Evolutionary conservation across 2,797 vertebrate species (phyloP).

Genomic region (Falco novaeseelandiae): DNA sequence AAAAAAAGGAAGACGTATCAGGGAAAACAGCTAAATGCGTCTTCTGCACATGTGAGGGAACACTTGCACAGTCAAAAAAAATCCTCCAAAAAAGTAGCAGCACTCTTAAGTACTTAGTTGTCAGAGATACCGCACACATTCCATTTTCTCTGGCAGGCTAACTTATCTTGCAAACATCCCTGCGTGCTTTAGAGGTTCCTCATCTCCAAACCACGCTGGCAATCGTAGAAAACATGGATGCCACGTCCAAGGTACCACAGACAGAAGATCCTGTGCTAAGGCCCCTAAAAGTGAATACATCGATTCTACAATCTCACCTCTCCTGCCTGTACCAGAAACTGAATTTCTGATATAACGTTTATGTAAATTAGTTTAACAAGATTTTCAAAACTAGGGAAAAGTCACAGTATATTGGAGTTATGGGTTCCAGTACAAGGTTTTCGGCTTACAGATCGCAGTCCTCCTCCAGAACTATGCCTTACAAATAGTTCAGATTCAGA

Average conservation of each 20-base stretch:
- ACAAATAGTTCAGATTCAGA: background rate
- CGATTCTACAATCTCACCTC: background rate
- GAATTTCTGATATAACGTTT: background rate
- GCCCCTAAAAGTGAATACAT: background rate
- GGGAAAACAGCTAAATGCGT: background rate
- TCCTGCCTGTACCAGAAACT: background rate
- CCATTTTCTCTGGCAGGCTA: background rate
- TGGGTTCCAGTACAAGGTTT: background rate
- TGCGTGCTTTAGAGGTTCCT: background rate
- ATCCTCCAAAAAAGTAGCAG: background rate
- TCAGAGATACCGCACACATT: background rate
- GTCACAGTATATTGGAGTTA: background rate
- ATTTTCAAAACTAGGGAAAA: background rate
- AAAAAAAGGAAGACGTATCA: background rate
- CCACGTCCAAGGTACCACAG: background rate
- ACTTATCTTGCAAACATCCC: background rate
- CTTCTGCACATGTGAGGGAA: background rate
- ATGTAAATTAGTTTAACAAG: background rate
- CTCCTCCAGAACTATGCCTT: background rate
- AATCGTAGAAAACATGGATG: background rate
- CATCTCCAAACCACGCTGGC: background rate
- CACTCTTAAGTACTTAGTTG: background rate
- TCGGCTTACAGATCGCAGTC: background rate
- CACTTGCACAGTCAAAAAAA: background rate
- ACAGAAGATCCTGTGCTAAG: background rate